phyloP scores from a whole-genome alignment of 2,888 invertebrate genomes.

The Sthenelais limicola region DNA sequence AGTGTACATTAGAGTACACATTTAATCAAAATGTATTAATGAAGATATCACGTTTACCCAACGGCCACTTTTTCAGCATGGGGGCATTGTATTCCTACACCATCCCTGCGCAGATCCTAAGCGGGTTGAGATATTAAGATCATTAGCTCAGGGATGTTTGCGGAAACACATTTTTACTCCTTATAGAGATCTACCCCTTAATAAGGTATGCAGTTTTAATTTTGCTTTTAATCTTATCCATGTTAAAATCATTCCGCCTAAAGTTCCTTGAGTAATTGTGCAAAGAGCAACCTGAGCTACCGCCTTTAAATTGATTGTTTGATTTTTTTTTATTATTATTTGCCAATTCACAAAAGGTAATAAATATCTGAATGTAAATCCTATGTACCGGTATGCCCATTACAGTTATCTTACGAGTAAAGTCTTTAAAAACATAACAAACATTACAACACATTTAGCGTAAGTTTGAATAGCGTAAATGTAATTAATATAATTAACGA shows the following conservation, averaged over 20 bases:
- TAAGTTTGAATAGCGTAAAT: no score
- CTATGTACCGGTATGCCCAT: no score
- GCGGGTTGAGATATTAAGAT: slow-evolving; percentile 78
- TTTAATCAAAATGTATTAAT: neutral
- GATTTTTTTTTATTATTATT: neutral
- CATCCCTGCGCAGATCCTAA: slow-evolving; percentile 85
- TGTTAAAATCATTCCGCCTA: neutral
- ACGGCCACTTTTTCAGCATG: slow-evolving; percentile 76
- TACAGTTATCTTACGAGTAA: no score
- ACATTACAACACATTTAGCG: no score
- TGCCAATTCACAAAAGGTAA: neutral
- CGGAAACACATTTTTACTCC: slow-evolving; percentile 85
- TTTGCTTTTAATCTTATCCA: neutral
- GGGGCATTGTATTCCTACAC: slow-evolving; percentile 86
- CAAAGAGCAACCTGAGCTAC: neutral
- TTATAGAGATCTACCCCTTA: slow-evolving; percentile 72
- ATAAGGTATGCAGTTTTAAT: slow-evolving; percentile 51
- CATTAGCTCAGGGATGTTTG: slow-evolving; percentile 78
- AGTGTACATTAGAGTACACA: neutral
- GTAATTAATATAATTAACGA: no score
- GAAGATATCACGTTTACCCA: neutral
- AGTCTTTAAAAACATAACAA: no score
- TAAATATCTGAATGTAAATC: neutral
- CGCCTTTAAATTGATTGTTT: neutral
- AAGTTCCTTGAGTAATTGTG: neutral